Percentiles rank a stretch among this genome's conserved stretches.
phyloP scores from a whole-genome alignment of 2,797 vertebrate genomes.

The Neostethus bicornis region DNA sequence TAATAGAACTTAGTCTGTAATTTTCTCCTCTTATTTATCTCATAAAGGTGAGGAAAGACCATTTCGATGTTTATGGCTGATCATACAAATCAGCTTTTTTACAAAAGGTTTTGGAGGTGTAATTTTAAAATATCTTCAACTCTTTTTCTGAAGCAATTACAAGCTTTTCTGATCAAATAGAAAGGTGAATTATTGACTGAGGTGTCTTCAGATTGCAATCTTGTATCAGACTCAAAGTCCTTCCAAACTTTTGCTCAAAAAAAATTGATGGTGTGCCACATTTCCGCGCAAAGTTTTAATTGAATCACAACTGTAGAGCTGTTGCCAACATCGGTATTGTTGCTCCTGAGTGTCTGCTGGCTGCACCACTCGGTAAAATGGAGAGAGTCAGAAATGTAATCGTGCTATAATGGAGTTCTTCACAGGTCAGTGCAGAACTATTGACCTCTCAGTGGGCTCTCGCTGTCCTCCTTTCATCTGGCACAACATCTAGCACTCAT shows the following conservation, averaged over 20 bases:
- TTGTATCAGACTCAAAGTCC: conserved; percentile 33
- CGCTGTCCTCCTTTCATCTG: conserved; percentile 63
- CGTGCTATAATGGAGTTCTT: conserved; percentile 77
- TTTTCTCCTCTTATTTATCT: conserved; percentile 22
- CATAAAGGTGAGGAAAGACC: conserved; percentile 22
- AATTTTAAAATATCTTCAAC: conserved; percentile 23
- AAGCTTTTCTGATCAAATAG: conserved; percentile 35
- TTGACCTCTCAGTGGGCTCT: conserved; percentile 71
- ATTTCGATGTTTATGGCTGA: conserved; percentile 27
- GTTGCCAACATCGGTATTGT: conserved; percentile 62
- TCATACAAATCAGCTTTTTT: conserved; percentile 32
- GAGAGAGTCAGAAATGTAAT: conserved; percentile 68
- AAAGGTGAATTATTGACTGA: conserved; percentile 25
- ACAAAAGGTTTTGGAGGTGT: conserved; percentile 3
- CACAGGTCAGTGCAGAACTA: conserved; percentile 75
- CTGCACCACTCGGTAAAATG: conserved; percentile 39
- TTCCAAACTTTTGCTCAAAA: conserved; percentile 45
- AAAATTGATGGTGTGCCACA: conserved; percentile 41
- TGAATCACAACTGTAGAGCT: conserved; percentile 60
- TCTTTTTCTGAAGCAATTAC: conserved; percentile 32
- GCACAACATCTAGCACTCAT: conserved; percentile 62
- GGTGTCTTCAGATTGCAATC: conserved; percentile 38
- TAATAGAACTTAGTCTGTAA: conserved; percentile 41
- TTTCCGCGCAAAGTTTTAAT: conserved; percentile 57
- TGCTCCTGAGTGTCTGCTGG: conserved; percentile 45